Evolutionary conservation across 2,797 vertebrate species (phyloP).

Genomic region (Eulemur coronatus): DNA sequence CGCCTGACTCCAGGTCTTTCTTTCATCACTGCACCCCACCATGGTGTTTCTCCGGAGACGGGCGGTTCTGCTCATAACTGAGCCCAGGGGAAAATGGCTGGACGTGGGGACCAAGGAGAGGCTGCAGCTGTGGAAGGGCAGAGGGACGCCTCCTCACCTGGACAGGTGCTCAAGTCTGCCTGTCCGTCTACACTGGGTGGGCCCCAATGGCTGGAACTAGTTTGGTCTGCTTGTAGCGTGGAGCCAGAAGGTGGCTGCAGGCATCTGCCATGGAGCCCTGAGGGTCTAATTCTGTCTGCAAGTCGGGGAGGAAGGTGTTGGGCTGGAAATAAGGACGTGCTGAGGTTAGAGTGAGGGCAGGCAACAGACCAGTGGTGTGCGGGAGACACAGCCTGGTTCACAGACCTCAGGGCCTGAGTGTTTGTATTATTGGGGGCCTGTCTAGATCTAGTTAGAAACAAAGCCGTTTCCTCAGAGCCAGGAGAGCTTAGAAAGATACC

Average conservation of each 20-base stretch:
- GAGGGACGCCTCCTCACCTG: rapidly evolving
- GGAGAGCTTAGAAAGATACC: not conserved
- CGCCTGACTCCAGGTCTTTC: not conserved
- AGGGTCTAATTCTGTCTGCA: not conserved
- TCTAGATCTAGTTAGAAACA: not conserved
- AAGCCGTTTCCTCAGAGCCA: not conserved
- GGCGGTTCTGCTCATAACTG: not conserved
- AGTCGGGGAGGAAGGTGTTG: not conserved
- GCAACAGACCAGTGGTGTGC: too few species aligned
- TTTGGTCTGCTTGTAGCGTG: not conserved
- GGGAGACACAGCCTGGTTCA: not conserved
- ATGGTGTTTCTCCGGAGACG: not conserved
- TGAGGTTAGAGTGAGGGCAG: not conserved
- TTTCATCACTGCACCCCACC: rapidly evolving
- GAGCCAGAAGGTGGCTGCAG: not conserved
- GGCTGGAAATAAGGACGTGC: not conserved
- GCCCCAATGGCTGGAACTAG: not conserved
- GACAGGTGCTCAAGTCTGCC: not conserved
- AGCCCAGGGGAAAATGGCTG: not conserved
- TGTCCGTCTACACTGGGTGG: not conserved
- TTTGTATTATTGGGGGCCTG: not conserved
- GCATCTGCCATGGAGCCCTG: not conserved
- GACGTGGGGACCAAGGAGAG: not conserved
- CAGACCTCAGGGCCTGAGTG: not conserved
- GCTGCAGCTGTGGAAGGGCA: not conserved